Base-by-base conservation (phyloP, 2,797 vertebrate species). In the Xiphophorus birchmanni region DNA sequence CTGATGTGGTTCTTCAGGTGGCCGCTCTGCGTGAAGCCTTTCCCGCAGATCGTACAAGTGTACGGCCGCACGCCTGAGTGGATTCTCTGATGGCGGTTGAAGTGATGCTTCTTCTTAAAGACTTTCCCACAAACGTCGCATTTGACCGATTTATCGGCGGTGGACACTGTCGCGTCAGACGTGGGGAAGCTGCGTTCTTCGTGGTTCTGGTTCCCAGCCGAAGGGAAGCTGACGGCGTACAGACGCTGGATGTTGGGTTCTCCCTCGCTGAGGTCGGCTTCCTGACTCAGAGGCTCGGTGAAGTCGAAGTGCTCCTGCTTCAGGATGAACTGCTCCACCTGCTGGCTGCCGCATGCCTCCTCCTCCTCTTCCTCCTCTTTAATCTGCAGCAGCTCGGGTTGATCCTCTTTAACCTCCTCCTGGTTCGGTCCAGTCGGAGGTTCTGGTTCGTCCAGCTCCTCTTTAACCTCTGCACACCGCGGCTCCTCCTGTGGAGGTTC, bases 281-380 rank as follows among this genome's bases (percentile, higher is more conserved):
- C 58, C 58, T 63, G 58, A 3, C n/a, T 35, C 58, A 63, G 58
- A 12, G 58, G 13, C 29, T 63, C 58, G 1, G 58, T 29, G n/a
- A 63, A 63, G 3, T 63, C n/a, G 1, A 63, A 63, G 6, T 63
- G 58, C 58, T 63, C 58, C 58, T 63, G 58, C 15, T 63, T 63
- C 58, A 63, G 58, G 58, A 63, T 18, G 58, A 63, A 63, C 29
- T 35, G 58, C 58, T 63, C 58, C 58, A 63, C 58, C 58, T 63
- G 29, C 58, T 35, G 58, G n/a, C 58, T 35, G n/a, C 29, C 12
- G n/a, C 29, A 63, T 1, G 58, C 58, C 15, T 63, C 58, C 58
- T 63, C 58, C 3, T 32, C 26, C n/a, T 60, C n/a, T 2, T 32
- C 56, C 13, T 63, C 58, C 58, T 63, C 58, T 63, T 63, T 63